Conservation (phyloP, 2,113 vertebrate species). For the Heterotilapia buettikoferi region DNA sequence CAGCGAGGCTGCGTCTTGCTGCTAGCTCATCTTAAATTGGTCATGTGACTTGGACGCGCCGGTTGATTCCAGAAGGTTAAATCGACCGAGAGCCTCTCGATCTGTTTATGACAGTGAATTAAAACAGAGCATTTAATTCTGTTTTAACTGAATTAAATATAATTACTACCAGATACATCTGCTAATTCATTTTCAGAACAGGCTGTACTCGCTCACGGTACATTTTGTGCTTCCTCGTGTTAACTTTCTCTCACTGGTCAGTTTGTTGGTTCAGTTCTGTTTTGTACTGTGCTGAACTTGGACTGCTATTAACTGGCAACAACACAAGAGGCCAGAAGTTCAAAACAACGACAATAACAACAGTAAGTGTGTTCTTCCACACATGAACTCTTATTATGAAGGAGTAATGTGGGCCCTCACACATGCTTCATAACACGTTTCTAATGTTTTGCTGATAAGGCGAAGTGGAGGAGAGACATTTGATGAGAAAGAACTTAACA, state of each 20-base stretch:
- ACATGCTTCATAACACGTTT: neutral
- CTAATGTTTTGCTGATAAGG: neutral
- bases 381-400: neutral
- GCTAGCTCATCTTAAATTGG: neutral
- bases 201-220: neutral
- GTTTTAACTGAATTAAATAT: neutral
- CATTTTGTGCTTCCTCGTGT: neutral
- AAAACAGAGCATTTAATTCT: neutral
- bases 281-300: neutral
- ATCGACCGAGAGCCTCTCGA: neutral
- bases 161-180: neutral
- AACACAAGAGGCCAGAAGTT: neutral
- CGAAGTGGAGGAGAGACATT: neutral
- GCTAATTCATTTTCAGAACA: neutral
- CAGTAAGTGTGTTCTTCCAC: neutral
- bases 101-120: neutral
- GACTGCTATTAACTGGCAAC: neutral
- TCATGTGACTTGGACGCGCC: neutral
- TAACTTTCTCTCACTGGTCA: neutral
- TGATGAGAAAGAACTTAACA: neutral
- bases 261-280: neutral
- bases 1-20: neutral
- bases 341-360: neutral
- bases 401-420: neutral
- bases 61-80: neutral